Base-by-base conservation (phyloP, 2,888 invertebrate species). In the Harpalus rubripes region DNA sequence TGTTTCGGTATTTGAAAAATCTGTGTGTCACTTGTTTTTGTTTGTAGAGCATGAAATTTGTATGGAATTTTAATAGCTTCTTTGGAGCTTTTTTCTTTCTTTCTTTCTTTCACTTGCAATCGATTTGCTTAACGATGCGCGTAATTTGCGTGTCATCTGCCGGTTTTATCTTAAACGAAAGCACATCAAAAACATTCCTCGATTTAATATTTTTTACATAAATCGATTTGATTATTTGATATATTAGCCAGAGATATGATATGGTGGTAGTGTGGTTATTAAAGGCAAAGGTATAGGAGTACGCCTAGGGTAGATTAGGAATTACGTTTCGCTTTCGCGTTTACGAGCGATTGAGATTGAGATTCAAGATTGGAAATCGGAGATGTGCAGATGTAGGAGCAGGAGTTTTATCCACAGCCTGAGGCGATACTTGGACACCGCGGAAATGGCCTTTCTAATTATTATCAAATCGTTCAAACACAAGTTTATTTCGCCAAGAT, bases 81-180 rank as follows among this genome's bases (percentile, higher is more conserved):
- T 78, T 78, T 32, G n/a, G 32, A 78, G 78, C 26, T 58, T 78
- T 78, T 78, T 78, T 78, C 78, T 78, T 78, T 78, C 72, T 78
- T 78, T 78, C 72, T 72, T 78, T 78, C 58, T 78, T 58, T 78
- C 56, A 78, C 78, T 80, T 80, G 63, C 78, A 63, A 84, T 84
- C 84, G 84, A 84, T 84, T 78, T 78, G 79, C 39, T 65, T 78
- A 84, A 84, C 84, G 84, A 84, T 84, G 84, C 84, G 84, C 56
- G 78, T 84, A 84, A 84, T 84, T 84, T 61, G 78, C 84, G 76
- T 84, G 84, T 84, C 84, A 84, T 78, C 84, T 78, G 63, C 84
- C 84, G 44, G 65, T 84, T 84, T 74, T 78, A 78, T 72, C 78
- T 72, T 58, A 56, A 82, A 72, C 74, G 41, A 58, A 58, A 59